Evolutionary conservation across 2,113 vertebrate species (phyloP).

Genomic region (Ameiurus melas): DNA sequence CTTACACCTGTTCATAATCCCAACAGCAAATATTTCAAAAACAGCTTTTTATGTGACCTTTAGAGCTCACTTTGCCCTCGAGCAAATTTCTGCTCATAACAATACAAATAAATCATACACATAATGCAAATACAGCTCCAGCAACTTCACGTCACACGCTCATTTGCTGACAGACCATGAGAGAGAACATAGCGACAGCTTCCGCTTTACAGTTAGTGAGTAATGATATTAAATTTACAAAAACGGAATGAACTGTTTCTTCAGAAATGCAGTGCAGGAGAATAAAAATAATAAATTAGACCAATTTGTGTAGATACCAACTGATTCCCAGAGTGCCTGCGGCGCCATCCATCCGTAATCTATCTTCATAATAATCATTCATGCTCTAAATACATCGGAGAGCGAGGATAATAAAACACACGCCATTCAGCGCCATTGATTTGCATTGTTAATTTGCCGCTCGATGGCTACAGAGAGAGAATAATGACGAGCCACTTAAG

Average conservation of each 20-base stretch:
- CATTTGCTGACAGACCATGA: not conserved
- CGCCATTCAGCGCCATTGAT: constrained; percentile 62
- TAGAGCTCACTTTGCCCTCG: not conserved
- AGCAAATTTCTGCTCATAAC: not conserved
- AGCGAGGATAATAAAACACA: constrained; percentile 54
- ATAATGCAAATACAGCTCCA: not conserved
- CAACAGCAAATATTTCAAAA: not conserved
- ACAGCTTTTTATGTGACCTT: not conserved
- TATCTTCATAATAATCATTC: constrained; percentile 62
- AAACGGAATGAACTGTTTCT: constrained; percentile 39
- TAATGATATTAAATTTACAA: constrained; percentile 34
- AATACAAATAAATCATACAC: not conserved
- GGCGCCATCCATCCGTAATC: constrained; percentile 51
- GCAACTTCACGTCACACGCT: constrained; percentile 16
- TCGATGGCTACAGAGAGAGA: constrained; percentile 53
- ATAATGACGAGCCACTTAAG: constrained; percentile 43
- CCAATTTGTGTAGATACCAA: constrained; percentile 51
- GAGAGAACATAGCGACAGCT: not conserved
- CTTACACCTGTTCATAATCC: not conserved
- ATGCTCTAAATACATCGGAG: constrained; percentile 53
- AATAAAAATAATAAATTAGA: constrained; percentile 45
- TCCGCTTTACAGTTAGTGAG: not conserved
- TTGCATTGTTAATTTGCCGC: constrained; percentile 66
- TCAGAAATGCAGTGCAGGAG: not conserved
- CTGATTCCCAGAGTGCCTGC: constrained; percentile 33